These are phyloP conservation scores for Onchidella celtica DNA, from an alignment of 2,888 invertebrate species.

Conservation along the genomic window DNA sequence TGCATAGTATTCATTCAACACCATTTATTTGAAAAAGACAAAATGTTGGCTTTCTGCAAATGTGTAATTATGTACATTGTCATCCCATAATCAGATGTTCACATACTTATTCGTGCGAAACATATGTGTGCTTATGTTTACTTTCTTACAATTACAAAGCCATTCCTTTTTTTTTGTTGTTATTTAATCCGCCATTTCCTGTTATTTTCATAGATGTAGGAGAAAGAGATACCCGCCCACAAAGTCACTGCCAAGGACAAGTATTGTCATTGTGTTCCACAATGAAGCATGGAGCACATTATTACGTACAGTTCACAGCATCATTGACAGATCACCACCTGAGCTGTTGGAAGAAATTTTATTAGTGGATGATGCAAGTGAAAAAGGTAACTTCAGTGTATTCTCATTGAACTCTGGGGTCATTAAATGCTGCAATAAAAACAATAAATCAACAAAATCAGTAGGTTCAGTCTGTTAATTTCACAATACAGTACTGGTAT, in stretches of 20 bases:
- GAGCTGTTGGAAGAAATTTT: constrained; percentile 95
- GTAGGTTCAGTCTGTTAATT: no score
- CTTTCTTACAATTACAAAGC: no score
- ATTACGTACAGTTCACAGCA: constrained; percentile 96
- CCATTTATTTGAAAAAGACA: no score
- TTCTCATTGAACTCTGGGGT: background rate
- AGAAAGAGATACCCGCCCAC: constrained; percentile 79
- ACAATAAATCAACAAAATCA: background rate
- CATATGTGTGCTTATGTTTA: no score
- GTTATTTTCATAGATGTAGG: constrained; percentile 85
- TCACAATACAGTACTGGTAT: background rate
- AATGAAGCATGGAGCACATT: constrained; percentile 99
- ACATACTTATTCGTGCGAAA: no score
- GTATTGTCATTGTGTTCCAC: constrained; percentile 97
- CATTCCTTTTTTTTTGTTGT: no score
- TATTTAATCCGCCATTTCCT: no score
- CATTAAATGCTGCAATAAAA: background rate
- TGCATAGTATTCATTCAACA: no score
- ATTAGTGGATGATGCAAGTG: constrained; percentile 98
- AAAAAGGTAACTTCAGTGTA: constrained; percentile 73
- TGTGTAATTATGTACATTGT: no score
- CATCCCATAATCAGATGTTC: no score
- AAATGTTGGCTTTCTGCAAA: no score
- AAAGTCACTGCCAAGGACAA: constrained; percentile 89
- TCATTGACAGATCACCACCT: constrained; percentile 95